Evolutionary conservation across 2,888 invertebrate species (phyloP).

Genomic region (Pterostichus madidus): DNA sequence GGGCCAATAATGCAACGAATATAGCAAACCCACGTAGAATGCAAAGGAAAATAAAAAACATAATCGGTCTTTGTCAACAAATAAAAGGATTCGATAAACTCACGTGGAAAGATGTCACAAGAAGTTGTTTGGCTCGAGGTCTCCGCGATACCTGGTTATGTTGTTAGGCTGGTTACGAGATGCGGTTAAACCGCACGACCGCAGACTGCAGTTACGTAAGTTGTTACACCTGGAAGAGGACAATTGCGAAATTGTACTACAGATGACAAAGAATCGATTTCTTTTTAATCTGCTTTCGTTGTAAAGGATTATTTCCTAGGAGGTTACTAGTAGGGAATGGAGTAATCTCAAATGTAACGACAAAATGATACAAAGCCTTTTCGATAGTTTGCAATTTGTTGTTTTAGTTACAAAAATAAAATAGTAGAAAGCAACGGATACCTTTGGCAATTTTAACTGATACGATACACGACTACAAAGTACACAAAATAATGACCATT

Average conservation of each 20-base stretch:
- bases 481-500: too few species aligned
- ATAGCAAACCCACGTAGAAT: constrained; percentile 29
- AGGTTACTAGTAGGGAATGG: constrained; percentile 23
- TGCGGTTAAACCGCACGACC: constrained; percentile 30
- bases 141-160: constrained; percentile 23
- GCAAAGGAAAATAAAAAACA: constrained; percentile 60
- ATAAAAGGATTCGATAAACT: constrained; percentile 68
- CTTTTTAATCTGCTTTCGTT: constrained; percentile 41
- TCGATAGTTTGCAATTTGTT: constrained; percentile 11
- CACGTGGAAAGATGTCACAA: constrained; percentile 58
- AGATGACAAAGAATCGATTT: constrained; percentile 25
- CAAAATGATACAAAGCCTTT: constrained; percentile 19
- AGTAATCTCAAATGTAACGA: constrained; percentile 45
- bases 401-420: neutral
- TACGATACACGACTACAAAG: neutral
- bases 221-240: constrained; percentile 34
- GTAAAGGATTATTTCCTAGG: constrained; percentile 42
- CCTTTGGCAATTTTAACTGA: constrained; percentile 1
- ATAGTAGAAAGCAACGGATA: neutral
- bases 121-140: neutral
- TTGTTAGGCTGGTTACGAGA: constrained; percentile 9
- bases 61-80: constrained; percentile 67
- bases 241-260: constrained; percentile 31
- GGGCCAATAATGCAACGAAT: constrained; percentile 46
- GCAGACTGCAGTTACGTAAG: constrained; percentile 23